Percentiles rank a stretch among this genome's conserved stretches.
These are phyloP conservation scores for Sinotaia quadrata DNA, from an alignment of 2,888 invertebrate species.

Conservation along the genomic window DNA sequence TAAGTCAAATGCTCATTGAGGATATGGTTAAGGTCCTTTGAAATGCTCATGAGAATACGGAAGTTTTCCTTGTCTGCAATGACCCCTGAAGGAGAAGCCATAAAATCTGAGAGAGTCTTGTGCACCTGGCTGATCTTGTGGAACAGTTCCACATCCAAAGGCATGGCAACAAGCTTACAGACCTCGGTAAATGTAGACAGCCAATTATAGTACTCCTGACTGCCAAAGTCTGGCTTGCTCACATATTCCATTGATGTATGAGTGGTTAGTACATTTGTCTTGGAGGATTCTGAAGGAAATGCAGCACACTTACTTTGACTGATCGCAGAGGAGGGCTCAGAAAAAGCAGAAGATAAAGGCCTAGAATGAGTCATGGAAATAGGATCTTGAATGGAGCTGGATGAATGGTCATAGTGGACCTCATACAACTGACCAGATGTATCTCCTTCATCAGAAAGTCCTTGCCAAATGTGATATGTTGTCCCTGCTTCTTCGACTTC, in stretches of 20 bases:
- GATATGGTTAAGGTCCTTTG: conserved; percentile 61
- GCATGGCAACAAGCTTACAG: conserved; percentile 63
- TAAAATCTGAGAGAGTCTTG: conserved; percentile 66
- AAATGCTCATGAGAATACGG: conserved; percentile 65
- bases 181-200: conserved; percentile 64
- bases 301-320: too few relatives aligned
- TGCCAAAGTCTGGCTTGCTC: conserved; percentile 63
- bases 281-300: too few relatives aligned
- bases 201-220: conserved; percentile 70
- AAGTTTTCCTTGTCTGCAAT: conserved; percentile 66
- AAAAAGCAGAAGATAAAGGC: neutral
- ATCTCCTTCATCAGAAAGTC: neutral
- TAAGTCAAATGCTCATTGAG: conserved; percentile 63
- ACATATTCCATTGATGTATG: conserved; percentile 50
- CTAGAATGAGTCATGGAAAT: neutral
- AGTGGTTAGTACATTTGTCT: neutral
- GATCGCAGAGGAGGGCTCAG: neutral
- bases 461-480: too few relatives aligned
- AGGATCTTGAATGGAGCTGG: neutral
- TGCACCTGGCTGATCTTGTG: conserved; percentile 69
- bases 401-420: too few relatives aligned
- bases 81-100: conserved; percentile 66
- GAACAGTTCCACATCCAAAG: conserved; percentile 61
- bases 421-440: neutral
- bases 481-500: neutral